Base-by-base conservation (phyloP, 92 coral and sea anemone genomes). In the Nematostella vectensis region DNA sequence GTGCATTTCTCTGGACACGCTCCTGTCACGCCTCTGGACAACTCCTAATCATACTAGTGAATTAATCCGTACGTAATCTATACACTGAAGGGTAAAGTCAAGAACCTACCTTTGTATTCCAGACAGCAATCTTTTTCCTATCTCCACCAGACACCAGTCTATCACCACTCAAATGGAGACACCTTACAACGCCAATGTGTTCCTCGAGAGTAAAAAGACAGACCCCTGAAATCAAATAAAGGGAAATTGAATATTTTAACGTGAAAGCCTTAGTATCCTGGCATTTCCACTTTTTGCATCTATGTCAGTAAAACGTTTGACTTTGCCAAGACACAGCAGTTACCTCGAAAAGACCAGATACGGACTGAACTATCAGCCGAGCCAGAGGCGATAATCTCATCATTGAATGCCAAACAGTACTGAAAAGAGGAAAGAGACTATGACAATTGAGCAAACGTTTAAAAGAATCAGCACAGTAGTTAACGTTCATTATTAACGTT, bases 331-430 rank as follows among this genome's bases (percentile, higher is more conserved):
- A n/a, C n/a, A n/a, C n/a, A n/a, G 8, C 40, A 33, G 65, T 8
- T 55, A 79, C 87, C 87, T 57, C 62, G 61, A 62, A 65, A 61
- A 38, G 43, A 72, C 87, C 87, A 79, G 20, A 79, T 51, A 16
- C 87, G 80, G 27, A 79, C 81, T 19, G 80, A 67, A 30, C 87
- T 79, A 45, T 79, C 87, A 23, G 87, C 72, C 61, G 87, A 79
- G 1, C 87, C 87, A 67, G 87, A 79, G 1, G 76, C 87, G 4
- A 79, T 67, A 15, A 79, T 37, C 22, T 42, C 39, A 20, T 79
- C 72, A 31, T 72, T 72, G 36, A 59, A 73, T 29, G 58, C 67
- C 53, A 79, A 39, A 47, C 87, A 79, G 55, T 79, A 79, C 87
- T 79, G 47, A 25, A 49, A 61, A 47, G n/a, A 26, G 15, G 33